phyloP scores from a whole-genome alignment of 2,888 invertebrate genomes.

The Tigriopus californicus region DNA sequence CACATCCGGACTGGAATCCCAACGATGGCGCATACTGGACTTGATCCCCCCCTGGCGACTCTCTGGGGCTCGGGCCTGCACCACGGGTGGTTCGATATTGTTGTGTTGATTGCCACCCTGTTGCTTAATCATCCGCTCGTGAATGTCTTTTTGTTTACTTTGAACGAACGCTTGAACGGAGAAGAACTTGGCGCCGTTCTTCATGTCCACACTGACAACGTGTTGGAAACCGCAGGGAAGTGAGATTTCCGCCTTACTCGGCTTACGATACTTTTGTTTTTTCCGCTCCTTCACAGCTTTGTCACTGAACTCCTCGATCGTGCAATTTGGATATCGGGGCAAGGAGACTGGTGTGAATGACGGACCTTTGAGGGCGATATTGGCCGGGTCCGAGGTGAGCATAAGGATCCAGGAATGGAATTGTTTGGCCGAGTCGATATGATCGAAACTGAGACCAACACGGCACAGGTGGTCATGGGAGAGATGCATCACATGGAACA shows the following conservation, averaged over 20 bases:
- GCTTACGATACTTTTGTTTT: conserved; percentile 27
- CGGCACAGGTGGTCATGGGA: conserved; percentile 54
- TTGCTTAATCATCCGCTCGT: no score
- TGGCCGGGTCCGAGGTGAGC: conserved; percentile 53
- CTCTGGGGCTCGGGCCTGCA: no score
- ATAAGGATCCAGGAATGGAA: conserved; percentile 48
- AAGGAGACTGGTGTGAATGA: conserved; percentile 17
- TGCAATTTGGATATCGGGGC: conserved; percentile 16
- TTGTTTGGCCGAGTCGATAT: conserved; percentile 46
- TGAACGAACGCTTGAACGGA: conserved; percentile 44
- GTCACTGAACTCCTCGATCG: neutral
- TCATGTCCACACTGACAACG: conserved; percentile 51
- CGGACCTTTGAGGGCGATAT: conserved; percentile 50
- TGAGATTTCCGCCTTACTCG: conserved; percentile 60
- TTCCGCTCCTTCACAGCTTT: conserved; percentile 34
- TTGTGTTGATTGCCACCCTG: no score
- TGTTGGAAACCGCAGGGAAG: conserved; percentile 68
- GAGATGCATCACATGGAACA: conserved; percentile 60
- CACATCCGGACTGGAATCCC: no score
- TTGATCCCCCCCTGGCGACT: no score
- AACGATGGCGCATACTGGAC: no score
- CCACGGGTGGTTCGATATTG: no score
- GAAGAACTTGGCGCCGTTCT: conserved; percentile 43
- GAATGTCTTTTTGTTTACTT: no score
- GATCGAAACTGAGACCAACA: conserved; percentile 61